A percentile compares a stretch with the other conserved stretches of the same genome.
Conservation (phyloP, 1,140 invertebrate species). For the Panagrolaimus sp. region DNA sequence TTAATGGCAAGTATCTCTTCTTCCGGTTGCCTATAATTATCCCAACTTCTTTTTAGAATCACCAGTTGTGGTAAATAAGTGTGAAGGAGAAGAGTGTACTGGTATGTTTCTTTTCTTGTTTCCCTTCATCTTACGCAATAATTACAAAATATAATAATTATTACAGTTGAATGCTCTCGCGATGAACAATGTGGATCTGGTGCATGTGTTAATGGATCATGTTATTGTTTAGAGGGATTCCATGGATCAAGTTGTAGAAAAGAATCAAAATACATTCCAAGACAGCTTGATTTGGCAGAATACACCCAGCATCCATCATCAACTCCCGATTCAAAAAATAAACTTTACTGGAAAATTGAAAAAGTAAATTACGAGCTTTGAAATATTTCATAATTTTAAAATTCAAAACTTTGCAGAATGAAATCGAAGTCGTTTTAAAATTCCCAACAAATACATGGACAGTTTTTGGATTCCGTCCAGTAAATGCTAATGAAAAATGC, state of each 20-base stretch:
- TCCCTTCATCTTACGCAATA: too few species aligned
- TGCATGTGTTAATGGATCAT: slow-evolving; percentile 17
- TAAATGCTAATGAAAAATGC: background rate
- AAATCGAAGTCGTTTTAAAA: slow-evolving; percentile 23
- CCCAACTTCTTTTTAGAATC: background rate
- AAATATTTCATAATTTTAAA: too few species aligned
- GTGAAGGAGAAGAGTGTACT: slow-evolving; percentile 9
- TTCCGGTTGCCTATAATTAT: background rate
- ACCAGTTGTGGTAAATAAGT: background rate
- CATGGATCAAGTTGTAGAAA: slow-evolving; percentile 28
- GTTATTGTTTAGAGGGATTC: slow-evolving; percentile 23
- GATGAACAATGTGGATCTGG: background rate
- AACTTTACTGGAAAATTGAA: background rate
- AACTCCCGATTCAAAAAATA: background rate
- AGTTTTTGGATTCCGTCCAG: slow-evolving; percentile 14
- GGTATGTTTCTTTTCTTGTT: background rate
- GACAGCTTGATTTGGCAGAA: background rate
- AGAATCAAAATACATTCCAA: background rate
- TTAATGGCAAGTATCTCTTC: background rate
- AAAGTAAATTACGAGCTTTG: background rate
- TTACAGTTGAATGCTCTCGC: background rate
- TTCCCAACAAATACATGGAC: slow-evolving; percentile 18
- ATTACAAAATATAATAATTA: too few species aligned
- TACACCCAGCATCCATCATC: background rate
- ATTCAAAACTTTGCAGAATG: background rate